Evolutionary conservation across 1,140 invertebrate genomes (phyloP).

Genomic region (Heliconius hewitsoni): DNA sequence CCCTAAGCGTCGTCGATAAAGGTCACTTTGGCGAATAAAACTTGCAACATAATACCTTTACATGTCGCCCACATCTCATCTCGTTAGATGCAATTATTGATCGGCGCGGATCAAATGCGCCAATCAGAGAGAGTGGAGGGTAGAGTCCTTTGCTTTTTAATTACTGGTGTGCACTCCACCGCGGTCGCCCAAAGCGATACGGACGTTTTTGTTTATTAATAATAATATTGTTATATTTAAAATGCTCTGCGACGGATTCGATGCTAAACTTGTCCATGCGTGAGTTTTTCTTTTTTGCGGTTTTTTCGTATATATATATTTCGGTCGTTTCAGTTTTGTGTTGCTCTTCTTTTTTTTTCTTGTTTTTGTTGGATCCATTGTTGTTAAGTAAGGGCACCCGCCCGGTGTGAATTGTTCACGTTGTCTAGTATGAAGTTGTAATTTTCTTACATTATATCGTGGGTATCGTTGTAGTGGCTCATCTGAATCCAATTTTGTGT

Average conservation of each 20-base stretch:
- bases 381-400: neutral
- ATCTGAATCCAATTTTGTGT: neutral
- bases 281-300: constrained; percentile 33
- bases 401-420: too few relatives aligned
- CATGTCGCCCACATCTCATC: constrained; percentile 16
- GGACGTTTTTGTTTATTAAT: neutral
- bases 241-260: constrained; percentile 37
- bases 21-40: neutral
- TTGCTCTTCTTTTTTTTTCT: neutral
- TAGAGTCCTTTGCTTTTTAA: neutral
- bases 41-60: constrained; percentile 28
- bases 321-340: neutral
- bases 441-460: neutral
- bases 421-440: neutral
- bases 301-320: neutral
- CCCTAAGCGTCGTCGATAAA: neutral
- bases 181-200: neutral
- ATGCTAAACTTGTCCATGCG: constrained; percentile 35
- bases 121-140: neutral
- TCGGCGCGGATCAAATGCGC: constrained; percentile 41
- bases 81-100: constrained; percentile 45
- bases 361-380: neutral
- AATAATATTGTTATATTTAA: neutral
- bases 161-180: neutral
- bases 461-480: neutral